phyloP scores from a whole-genome alignment of 2,888 invertebrate species.

The Andrena bicolor region DNA sequence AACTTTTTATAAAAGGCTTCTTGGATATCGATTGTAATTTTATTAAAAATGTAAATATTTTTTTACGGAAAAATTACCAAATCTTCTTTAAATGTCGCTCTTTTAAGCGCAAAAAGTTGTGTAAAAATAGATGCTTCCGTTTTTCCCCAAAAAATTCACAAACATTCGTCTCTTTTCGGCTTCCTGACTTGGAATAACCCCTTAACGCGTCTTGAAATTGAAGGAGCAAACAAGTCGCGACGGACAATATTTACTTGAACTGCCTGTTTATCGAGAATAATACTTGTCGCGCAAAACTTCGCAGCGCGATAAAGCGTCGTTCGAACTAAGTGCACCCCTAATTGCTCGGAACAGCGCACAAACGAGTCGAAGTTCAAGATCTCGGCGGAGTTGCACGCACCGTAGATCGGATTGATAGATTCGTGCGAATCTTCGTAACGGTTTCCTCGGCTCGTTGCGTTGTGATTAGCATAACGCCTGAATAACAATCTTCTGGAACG shows the following conservation, averaged over 20 bases:
- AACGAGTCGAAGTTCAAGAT: background rate
- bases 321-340: background rate
- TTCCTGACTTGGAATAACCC: too few relatives aligned
- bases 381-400: constrained; percentile 8
- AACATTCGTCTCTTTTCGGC: too few relatives aligned
- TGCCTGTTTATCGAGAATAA: background rate
- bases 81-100: too few relatives aligned
- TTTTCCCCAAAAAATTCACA: too few relatives aligned
- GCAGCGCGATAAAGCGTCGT: background rate
- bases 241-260: constrained; percentile 6
- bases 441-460: constrained; percentile 60
- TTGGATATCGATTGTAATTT: too few relatives aligned
- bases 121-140: too few relatives aligned
- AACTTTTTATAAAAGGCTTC: too few relatives aligned
- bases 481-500: constrained; percentile 71
- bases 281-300: too few relatives aligned
- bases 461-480: constrained; percentile 67
- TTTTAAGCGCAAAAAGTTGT: too few relatives aligned
- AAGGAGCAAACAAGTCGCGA: background rate
- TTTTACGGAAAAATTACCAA: too few relatives aligned
- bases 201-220: too few relatives aligned
- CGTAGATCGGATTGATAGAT: constrained; percentile 35
- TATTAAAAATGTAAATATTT: too few relatives aligned
- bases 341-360: background rate
- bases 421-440: constrained; percentile 55